phyloP scores from a whole-genome alignment of 2,113 vertebrate genomes.

The Chionodraco myersi region DNA sequence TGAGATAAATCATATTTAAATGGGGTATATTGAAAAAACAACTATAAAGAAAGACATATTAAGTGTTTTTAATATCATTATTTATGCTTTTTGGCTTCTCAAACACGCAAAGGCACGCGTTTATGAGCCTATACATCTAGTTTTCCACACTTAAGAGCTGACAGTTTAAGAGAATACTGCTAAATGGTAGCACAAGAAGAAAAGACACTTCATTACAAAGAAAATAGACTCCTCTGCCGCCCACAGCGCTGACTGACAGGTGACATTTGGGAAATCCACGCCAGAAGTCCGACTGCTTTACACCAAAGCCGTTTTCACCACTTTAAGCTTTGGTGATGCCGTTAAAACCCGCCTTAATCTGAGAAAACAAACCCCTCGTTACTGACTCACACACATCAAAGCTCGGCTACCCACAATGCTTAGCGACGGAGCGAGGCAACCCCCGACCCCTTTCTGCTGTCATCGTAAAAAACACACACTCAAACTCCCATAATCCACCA shows the following conservation, averaged over 20 bases:
- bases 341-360: slow-evolving; percentile 51
- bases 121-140: neutral
- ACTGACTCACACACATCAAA: slow-evolving; percentile 56
- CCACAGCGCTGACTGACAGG: slow-evolving; percentile 48
- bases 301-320: slow-evolving; percentile 44
- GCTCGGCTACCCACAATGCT: slow-evolving; percentile 33
- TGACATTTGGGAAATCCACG: slow-evolving; percentile 44
- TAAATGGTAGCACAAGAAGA: neutral
- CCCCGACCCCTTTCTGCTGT: slow-evolving; percentile 11
- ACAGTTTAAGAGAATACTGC: neutral
- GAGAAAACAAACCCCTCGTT: slow-evolving; percentile 55
- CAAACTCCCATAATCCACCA: slow-evolving; percentile 41
- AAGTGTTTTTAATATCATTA: no score
- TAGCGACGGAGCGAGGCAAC: slow-evolving; percentile 1
- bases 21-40: neutral
- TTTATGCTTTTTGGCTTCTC: neutral
- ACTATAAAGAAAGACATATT: neutral
- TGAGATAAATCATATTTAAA: neutral
- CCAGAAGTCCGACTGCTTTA: slow-evolving; percentile 21
- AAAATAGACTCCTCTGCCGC: slow-evolving; percentile 8
- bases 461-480: slow-evolving; percentile 30
- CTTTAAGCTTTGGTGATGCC: slow-evolving; percentile 41
- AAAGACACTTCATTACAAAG: neutral
- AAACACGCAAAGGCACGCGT: neutral
- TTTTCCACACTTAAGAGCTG: neutral